These are phyloP conservation scores for Pangasius larnaudii DNA, from an alignment of 2,797 vertebrate species.

Conservation along the genomic window DNA sequence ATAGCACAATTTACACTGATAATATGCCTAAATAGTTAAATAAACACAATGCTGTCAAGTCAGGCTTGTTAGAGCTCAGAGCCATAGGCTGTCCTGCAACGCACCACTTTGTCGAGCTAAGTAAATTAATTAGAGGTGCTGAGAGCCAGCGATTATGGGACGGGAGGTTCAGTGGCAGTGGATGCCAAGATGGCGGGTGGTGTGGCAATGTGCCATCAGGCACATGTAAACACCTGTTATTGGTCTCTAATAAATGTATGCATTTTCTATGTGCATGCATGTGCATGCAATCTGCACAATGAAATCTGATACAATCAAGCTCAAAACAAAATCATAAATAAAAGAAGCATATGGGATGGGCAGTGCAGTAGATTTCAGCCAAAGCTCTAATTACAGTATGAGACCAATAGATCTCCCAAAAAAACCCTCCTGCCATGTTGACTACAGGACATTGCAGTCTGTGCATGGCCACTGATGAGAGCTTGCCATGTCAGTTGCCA, in stretches of 20 bases:
- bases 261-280: conserved; percentile 8
- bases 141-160: conserved; percentile 68
- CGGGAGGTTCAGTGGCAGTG: conserved; percentile 59
- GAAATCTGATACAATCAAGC: not conserved
- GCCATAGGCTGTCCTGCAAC: conserved; percentile 45
- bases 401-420: not conserved
- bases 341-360: conserved; percentile 10
- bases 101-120: conserved; percentile 57
- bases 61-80: conserved; percentile 44
- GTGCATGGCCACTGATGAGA: conserved; percentile 50
- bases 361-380: conserved; percentile 1
- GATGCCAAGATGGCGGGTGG: conserved; percentile 75
- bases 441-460: conserved; percentile 41
- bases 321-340: conserved; percentile 18
- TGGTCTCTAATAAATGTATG: conserved; percentile 60
- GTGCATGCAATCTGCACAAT: not conserved
- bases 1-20: not conserved
- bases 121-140: conserved; percentile 69
- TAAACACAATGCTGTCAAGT: conserved; percentile 27
- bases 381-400: conserved; percentile 32
- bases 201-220: conserved; percentile 73
- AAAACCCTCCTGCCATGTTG: conserved; percentile 34
- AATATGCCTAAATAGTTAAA: conserved; percentile 18
- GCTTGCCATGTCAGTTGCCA: conserved; percentile 59
- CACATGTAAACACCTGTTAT: conserved; percentile 81